Evolutionary conservation across 2,797 vertebrate species (phyloP).

Genomic region (Neosilurus mollespiculum): DNA sequence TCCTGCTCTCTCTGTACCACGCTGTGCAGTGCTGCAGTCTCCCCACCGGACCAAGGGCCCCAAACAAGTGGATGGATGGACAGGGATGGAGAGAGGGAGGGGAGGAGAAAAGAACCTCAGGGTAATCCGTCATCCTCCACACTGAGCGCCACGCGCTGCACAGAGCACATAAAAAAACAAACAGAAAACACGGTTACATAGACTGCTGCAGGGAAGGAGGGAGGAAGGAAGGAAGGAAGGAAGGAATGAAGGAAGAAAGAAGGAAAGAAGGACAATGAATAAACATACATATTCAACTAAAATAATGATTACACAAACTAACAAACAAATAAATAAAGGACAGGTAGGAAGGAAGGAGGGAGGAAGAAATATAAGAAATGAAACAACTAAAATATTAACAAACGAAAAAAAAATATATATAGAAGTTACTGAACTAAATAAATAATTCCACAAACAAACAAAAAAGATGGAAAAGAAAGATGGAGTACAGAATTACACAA

Average conservation of each 20-base stretch:
- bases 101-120: conserved; percentile 75
- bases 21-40: conserved; percentile 64
- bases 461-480: conserved; percentile 19
- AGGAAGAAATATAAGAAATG: too few species aligned
- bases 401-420: neutral
- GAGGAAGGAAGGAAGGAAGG: neutral
- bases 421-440: neutral
- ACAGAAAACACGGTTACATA: conserved; percentile 31
- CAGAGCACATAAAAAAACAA: conserved; percentile 76
- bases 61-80: conserved; percentile 59
- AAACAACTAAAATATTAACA: neutral
- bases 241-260: neutral
- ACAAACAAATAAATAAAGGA: neutral
- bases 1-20: conserved; percentile 56
- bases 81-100: conserved; percentile 53
- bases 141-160: conserved; percentile 95
- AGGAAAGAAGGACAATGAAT: neutral
- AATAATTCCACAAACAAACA: conserved; percentile 1
- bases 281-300: neutral
- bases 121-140: conserved; percentile 95
- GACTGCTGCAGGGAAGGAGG: conserved; percentile 10
- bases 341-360: too few species aligned
- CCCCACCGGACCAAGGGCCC: conserved; percentile 51
- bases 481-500: neutral
- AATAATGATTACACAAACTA: neutral